Evolutionary conservation across 2,113 vertebrate genomes (phyloP).

Genomic region (Myiozetetes cayanensis): DNA sequence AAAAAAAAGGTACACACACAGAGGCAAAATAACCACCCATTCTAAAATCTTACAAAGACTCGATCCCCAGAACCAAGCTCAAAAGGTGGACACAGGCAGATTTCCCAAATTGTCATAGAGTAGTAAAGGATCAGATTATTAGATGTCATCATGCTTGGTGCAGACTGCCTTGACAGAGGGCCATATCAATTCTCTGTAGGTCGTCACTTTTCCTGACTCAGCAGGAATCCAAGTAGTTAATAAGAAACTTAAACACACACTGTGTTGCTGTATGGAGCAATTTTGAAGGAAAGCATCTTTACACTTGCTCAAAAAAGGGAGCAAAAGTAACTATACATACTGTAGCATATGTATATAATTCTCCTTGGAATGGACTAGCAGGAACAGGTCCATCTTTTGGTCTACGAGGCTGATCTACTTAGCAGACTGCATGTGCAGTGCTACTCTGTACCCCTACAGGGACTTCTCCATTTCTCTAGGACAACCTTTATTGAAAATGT

Average conservation of each 20-base stretch:
- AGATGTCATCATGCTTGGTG: neutral
- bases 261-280: neutral
- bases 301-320: neutral
- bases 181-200: neutral
- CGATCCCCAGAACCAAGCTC: neutral
- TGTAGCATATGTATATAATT: neutral
- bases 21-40: neutral
- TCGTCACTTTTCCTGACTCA: neutral
- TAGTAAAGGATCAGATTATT: neutral
- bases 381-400: neutral
- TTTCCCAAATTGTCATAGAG: neutral
- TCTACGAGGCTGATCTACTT: neutral
- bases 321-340: neutral
- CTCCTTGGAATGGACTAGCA: neutral
- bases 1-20: neutral
- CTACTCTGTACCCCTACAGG: neutral
- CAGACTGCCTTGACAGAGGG: neutral
- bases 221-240: neutral
- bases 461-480: neutral
- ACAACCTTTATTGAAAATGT: neutral
- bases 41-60: neutral
- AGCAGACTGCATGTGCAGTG: neutral
- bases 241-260: neutral
- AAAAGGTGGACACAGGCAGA: neutral
- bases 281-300: neutral